Percentiles rank a stretch among this genome's conserved stretches.
Conservation (phyloP, 2,113 vertebrate genomes). For the Anhinga rufa region DNA sequence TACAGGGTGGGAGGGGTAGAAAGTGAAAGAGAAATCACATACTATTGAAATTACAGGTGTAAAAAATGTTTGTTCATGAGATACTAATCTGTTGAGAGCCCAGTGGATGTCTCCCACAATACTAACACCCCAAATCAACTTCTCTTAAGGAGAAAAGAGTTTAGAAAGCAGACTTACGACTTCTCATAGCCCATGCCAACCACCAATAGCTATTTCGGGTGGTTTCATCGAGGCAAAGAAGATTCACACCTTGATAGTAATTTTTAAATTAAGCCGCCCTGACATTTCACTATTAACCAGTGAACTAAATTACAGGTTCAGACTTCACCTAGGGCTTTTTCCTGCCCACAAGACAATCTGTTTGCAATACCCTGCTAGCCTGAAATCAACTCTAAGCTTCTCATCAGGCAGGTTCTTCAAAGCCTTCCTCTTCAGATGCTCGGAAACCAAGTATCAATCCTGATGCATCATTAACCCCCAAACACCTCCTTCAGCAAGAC, state of each 20-base stretch:
- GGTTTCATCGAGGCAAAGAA: neutral
- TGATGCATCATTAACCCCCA: neutral
- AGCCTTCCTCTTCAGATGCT: neutral
- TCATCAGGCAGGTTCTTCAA: neutral
- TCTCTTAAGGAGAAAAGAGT: neutral
- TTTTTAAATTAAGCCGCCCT: neutral
- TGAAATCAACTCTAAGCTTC: neutral
- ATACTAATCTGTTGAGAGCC: conserved; percentile 22
- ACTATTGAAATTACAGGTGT: conserved; percentile 21
- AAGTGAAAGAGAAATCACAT: neutral
- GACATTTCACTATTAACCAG: neutral
- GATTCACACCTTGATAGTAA: neutral
- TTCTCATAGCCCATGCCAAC: neutral
- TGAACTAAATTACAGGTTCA: neutral
- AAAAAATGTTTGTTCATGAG: conserved; percentile 41
- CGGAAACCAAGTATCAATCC: neutral
- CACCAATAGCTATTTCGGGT: neutral
- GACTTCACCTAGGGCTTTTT: neutral
- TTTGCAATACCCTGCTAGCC: neutral
- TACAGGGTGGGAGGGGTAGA: neutral
- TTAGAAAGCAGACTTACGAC: neutral
- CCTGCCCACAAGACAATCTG: neutral
- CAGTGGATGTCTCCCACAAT: neutral
- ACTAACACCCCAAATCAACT: neutral
- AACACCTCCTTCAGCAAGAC: neutral